phyloP scores from a whole-genome alignment of 2,888 invertebrate genomes.

The Lysandra bellargus region DNA sequence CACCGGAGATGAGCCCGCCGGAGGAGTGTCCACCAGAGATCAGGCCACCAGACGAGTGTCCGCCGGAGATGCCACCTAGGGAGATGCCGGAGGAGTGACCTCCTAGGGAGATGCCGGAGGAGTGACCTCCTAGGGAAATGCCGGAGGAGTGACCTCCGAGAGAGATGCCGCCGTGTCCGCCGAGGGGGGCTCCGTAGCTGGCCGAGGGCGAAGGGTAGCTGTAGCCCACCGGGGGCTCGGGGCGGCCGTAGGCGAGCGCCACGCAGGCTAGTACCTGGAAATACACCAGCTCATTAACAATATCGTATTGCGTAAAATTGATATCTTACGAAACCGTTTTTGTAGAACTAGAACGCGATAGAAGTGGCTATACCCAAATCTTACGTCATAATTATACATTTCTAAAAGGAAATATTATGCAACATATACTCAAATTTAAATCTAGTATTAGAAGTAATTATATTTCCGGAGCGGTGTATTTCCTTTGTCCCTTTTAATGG shows the following conservation, averaged over 20 bases:
- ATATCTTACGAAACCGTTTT: constrained; percentile 3
- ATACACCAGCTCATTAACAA: constrained; percentile 39
- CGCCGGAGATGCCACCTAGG: constrained; percentile 49
- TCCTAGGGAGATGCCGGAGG: constrained; percentile 50
- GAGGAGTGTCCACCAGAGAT: constrained; percentile 36
- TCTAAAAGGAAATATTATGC: constrained; percentile 17
- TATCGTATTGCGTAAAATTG: constrained; percentile 13
- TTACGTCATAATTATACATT: constrained; percentile 18
- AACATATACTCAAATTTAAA: not conserved
- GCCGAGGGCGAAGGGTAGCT: constrained; percentile 69
- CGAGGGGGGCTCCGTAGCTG: constrained; percentile 54
- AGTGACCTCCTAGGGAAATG: constrained; percentile 38
- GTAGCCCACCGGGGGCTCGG: constrained; percentile 77
- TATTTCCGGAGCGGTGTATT: not conserved
- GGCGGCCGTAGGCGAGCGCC: constrained; percentile 72
- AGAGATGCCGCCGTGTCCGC: constrained; percentile 45
- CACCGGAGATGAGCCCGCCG: constrained; percentile 40
- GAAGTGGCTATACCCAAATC: not conserved
- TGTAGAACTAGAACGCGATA: not conserved
- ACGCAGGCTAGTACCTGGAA: constrained; percentile 74
- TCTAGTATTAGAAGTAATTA: not conserved
- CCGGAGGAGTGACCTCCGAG: constrained; percentile 32
- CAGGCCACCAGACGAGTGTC: constrained; percentile 44
- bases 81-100: constrained; percentile 50
- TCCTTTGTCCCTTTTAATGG: not conserved